Conservation (phyloP, 2,888 invertebrate genomes). For the Euproctis similis region DNA sequence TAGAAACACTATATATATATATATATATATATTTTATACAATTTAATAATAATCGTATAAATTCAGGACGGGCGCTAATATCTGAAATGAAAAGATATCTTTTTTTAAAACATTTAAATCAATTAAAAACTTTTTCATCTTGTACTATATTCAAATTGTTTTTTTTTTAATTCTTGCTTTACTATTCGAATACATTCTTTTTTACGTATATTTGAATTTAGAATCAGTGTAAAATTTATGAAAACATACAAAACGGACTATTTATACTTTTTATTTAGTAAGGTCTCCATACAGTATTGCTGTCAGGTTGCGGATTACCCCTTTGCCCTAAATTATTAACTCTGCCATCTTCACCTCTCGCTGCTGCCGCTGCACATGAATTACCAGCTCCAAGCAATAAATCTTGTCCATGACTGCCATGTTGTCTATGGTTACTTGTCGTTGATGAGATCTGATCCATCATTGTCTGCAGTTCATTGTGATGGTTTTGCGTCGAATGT, state of each 20-base stretch:
- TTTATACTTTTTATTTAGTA: conserved; percentile 80
- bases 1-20: too few relatives aligned
- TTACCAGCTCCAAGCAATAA: conserved; percentile 75
- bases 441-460: conserved; percentile 85
- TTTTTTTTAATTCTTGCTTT: too few relatives aligned
- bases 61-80: conserved; percentile 65
- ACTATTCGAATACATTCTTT: too few relatives aligned
- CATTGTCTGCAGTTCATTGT: conserved; percentile 83
- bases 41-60: conserved; percentile 43
- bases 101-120: too few relatives aligned
- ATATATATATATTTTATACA: conserved; percentile 9
- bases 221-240: conserved; percentile 22
- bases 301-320: conserved; percentile 78
- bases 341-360: conserved; percentile 74
- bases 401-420: conserved; percentile 58
- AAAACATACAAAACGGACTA: conserved; percentile 22
- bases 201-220: conserved; percentile 22
- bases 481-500: conserved; percentile 78
- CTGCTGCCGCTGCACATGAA: conserved; percentile 76
- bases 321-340: conserved; percentile 72
- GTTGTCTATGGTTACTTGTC: conserved; percentile 73
- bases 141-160: too few relatives aligned
- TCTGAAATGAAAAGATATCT: too few relatives aligned
- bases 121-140: too few relatives aligned
- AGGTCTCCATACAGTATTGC: conserved; percentile 86